phyloP scores from a whole-genome alignment of 2,888 invertebrate species.

The Eulithis prunata region DNA sequence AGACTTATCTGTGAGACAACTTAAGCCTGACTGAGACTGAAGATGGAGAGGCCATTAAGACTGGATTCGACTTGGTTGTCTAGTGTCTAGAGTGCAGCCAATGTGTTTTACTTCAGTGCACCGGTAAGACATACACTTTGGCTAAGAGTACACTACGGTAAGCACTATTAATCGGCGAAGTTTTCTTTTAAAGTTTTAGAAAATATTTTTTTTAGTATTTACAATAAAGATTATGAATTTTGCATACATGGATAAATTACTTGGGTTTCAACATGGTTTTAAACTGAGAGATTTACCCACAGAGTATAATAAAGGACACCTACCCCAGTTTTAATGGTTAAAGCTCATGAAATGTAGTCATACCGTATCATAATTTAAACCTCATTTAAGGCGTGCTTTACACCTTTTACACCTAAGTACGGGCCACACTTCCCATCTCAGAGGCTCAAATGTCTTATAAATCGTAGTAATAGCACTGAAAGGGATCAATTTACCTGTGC shows the following conservation, averaged over 20 bases:
- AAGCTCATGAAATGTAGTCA: slow-evolving; percentile 37
- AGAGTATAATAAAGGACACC: background rate
- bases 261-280: background rate
- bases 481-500: slow-evolving; percentile 61
- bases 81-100: slow-evolving; percentile 12
- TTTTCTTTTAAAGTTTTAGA: too few species aligned
- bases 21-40: slow-evolving; percentile 22
- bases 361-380: slow-evolving; percentile 37
- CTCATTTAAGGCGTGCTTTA: slow-evolving; percentile 32
- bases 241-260: too few species aligned
- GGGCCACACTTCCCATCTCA: slow-evolving; percentile 42
- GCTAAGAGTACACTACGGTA: background rate
- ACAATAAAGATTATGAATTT: too few species aligned
- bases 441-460: slow-evolving; percentile 52
- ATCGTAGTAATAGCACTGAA: slow-evolving; percentile 57
- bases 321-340: slow-evolving; percentile 28
- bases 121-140: background rate
- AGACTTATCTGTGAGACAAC: slow-evolving; percentile 14
- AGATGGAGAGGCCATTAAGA: slow-evolving; percentile 20
- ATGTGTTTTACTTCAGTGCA: slow-evolving; percentile 9
- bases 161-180: background rate
- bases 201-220: too few species aligned
- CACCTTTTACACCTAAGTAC: slow-evolving; percentile 36
- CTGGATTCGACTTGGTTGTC: slow-evolving; percentile 20
- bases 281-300: background rate